A percentile compares a stretch with the other conserved stretches of the same genome.
These are phyloP conservation scores for Conus ventricosus DNA, from an alignment of 1,140 invertebrate species.

Conservation along the genomic window DNA sequence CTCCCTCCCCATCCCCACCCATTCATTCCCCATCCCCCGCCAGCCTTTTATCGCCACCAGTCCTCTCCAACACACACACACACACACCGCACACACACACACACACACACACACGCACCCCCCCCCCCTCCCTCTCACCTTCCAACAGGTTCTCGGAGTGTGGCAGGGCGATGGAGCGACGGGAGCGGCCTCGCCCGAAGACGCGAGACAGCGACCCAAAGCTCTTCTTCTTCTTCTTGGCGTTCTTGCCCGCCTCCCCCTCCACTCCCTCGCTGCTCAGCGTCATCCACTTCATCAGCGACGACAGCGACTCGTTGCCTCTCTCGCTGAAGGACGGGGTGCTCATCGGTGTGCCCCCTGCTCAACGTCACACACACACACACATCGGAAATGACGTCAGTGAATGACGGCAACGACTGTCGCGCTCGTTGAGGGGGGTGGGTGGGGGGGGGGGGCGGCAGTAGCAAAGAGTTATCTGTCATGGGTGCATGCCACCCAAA, in stretches of 20 bases:
- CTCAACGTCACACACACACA: neutral
- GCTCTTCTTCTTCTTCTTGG: slow-evolving; percentile 61
- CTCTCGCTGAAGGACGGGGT: slow-evolving; percentile 30
- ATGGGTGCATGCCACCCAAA: too few relatives aligned
- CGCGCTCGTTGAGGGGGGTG: too few relatives aligned
- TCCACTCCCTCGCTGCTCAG: slow-evolving; percentile 31
- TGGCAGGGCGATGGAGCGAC: slow-evolving; percentile 64
- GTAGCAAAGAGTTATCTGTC: too few relatives aligned
- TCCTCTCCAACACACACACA: too few relatives aligned
- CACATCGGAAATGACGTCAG: neutral
- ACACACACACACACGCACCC: too few relatives aligned
- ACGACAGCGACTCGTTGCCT: slow-evolving; percentile 31
- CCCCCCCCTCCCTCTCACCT: slow-evolving; percentile 41
- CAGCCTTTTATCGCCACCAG: too few relatives aligned
- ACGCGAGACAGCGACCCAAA: slow-evolving; percentile 65
- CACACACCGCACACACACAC: too few relatives aligned
- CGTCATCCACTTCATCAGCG: slow-evolving; percentile 38
- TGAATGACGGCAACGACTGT: too few relatives aligned
- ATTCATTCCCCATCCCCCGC: too few relatives aligned
- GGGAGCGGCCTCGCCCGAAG: slow-evolving; percentile 57
- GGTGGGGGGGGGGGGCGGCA: too few relatives aligned
- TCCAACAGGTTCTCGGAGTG: slow-evolving; percentile 52
- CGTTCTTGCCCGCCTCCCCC: slow-evolving; percentile 19
- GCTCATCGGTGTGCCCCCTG: slow-evolving; percentile 5
- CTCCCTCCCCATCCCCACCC: too few relatives aligned